Evolutionary conservation across 2,113 vertebrate genomes (phyloP), one percentile per base, ranked within the genome.

Genomic region (Miniopterus natalensis): DNA sequence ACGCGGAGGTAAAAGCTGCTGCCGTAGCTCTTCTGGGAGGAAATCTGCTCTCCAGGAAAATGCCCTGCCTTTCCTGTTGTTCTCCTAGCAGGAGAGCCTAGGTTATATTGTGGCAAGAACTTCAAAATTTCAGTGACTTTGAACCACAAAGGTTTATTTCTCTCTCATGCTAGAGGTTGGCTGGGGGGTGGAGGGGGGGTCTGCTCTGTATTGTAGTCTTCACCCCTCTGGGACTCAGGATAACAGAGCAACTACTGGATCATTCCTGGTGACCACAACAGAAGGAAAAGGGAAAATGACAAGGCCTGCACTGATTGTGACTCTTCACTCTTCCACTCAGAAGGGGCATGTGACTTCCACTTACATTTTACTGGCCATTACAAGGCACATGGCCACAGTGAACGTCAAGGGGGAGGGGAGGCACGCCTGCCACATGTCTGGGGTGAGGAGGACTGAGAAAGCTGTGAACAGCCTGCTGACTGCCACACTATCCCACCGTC

Each of bases 1-100:
- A 95, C 1, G 0, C 71, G 11, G 98, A 98, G 45, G 97, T 98
- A 53, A 98, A 93, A 74, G n/a, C 74, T 0, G 90, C 90, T 11
- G 4, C 55, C 21, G 4, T 31, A 8, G 84, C 63, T 66, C 61
- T 97, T 18, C 59, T 96, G 18, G 1, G 17, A 10, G 90, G 94
- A 51, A 40, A n/a, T 6, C 65, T 92, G n/a, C 53, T 94, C 10
- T 81, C 47, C 83, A 93, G 94, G 71, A 92, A 92, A 81, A 57
- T 42, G n/a, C 6, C 75, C 75, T 31, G 13, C 49, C 21, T 83
- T 40, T 40, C 36, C 57, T 79, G 59, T 40, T 51, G 61, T 88
- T 51, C 8, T 29, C 47, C 25, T 25, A 0, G 18, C 65, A 14
- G 15, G 12, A 71, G 0, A 21, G 70, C 42, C 47, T 51, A 89